Conservation (phyloP, 2,113 vertebrate species). For the Urocolius indicus region DNA sequence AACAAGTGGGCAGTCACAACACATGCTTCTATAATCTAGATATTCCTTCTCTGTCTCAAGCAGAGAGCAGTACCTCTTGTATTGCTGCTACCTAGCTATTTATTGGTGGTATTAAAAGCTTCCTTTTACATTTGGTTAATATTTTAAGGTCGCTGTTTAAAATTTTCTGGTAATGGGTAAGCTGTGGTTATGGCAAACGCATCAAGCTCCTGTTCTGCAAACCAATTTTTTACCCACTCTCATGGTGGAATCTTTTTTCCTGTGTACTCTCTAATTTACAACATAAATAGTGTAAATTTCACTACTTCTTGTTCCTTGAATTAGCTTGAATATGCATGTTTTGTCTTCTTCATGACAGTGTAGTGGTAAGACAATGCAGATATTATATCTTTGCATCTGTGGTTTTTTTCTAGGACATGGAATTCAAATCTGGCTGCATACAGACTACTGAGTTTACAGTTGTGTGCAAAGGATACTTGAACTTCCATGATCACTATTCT, state of each 20-base stretch:
- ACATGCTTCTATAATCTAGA: background rate
- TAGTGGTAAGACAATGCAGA: background rate
- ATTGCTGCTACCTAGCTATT: background rate
- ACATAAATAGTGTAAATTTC: background rate
- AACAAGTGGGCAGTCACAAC: background rate
- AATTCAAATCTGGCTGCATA: background rate
- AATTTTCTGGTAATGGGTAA: background rate
- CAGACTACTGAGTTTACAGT: background rate
- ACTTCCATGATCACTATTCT: background rate
- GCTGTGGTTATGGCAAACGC: background rate
- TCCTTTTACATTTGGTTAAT: background rate
- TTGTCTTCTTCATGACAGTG: background rate
- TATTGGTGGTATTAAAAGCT: background rate
- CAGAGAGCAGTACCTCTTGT: background rate
- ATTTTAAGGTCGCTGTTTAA: background rate
- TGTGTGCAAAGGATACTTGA: background rate
- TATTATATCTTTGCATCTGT: background rate
- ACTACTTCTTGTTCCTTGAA: background rate
- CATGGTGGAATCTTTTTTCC: background rate
- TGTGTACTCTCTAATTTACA: background rate
- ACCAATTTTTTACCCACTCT: background rate
- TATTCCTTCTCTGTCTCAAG: background rate
- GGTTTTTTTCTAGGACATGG: background rate
- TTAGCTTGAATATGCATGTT: background rate
- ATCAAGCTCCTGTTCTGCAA: background rate